Evolutionary conservation across 2,888 invertebrate genomes (phyloP).

Genomic region (Drosophila multiciliata): DNA sequence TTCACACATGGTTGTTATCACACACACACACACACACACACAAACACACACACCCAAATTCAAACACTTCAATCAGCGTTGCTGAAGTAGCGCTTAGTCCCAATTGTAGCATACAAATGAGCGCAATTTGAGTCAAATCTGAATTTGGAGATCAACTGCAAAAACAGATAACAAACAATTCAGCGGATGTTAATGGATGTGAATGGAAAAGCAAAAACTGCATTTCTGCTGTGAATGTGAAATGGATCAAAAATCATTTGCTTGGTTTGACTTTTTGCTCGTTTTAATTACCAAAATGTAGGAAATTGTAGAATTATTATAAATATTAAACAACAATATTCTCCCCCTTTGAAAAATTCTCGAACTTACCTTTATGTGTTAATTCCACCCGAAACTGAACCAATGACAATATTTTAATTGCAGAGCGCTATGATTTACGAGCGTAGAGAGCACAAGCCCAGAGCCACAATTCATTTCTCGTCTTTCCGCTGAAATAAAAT

Average conservation of each 20-base stretch:
- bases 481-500: conserved; percentile 7
- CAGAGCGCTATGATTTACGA: conserved; percentile 56
- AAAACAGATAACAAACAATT: conserved; percentile 44
- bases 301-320: conserved; percentile 24
- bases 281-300: conserved; percentile 6
- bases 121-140: conserved; percentile 55
- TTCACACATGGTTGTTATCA: conserved; percentile 26
- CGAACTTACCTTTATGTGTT: background rate
- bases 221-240: background rate
- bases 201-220: conserved; percentile 19
- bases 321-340: conserved; percentile 52
- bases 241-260: background rate
- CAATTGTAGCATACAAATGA: conserved; percentile 61
- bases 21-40: background rate
- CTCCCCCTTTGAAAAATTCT: conserved; percentile 19
- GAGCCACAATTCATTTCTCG: conserved; percentile 4
- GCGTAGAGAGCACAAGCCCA: conserved; percentile 1
- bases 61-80: background rate
- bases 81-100: background rate
- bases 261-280: background rate
- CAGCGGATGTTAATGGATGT: conserved; percentile 30
- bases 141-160: conserved; percentile 60
- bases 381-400: conserved; percentile 32
- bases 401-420: conserved; percentile 77
- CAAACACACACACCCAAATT: background rate